phyloP scores from a whole-genome alignment of 1,140 invertebrate genomes.

The Papilio glaucus region DNA sequence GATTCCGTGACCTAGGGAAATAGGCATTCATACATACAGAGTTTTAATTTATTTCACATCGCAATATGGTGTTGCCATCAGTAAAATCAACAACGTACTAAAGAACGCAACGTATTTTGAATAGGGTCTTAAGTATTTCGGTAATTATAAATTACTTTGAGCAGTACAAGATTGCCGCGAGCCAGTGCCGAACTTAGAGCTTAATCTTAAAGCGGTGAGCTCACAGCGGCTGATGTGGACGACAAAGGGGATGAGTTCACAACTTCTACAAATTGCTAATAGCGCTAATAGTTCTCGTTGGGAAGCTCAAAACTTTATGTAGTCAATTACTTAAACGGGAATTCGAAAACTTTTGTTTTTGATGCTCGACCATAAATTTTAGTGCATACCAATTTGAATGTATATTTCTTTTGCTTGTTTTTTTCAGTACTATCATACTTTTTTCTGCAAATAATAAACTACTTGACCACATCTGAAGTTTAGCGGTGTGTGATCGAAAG shows the following conservation, averaged over 20 bases:
- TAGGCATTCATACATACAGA: no score
- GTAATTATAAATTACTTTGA: constrained; percentile 7
- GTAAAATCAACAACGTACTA: neutral
- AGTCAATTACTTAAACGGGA: constrained; percentile 10
- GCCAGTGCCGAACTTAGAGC: neutral
- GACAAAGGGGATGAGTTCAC: constrained; percentile 11
- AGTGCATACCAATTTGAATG: no score
- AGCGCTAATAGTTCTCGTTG: constrained; percentile 7
- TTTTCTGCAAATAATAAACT: no score
- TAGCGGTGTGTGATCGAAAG: no score
- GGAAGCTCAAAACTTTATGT: constrained; percentile 18
- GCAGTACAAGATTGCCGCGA: neutral
- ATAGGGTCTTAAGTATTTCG: neutral
- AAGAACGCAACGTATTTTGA: neutral
- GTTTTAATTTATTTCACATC: no score
- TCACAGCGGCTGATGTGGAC: neutral
- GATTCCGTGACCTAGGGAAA: no score
- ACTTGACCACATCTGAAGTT: no score
- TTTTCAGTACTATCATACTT: no score
- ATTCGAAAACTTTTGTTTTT: constrained; percentile 12
- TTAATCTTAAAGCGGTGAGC: neutral
- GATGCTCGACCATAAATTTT: neutral
- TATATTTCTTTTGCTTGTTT: no score
- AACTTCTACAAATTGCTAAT: constrained; percentile 22
- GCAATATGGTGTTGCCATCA: no score